Evolutionary conservation across 2,888 invertebrate genomes (phyloP).

Genomic region (Capitulum mitella): DNA sequence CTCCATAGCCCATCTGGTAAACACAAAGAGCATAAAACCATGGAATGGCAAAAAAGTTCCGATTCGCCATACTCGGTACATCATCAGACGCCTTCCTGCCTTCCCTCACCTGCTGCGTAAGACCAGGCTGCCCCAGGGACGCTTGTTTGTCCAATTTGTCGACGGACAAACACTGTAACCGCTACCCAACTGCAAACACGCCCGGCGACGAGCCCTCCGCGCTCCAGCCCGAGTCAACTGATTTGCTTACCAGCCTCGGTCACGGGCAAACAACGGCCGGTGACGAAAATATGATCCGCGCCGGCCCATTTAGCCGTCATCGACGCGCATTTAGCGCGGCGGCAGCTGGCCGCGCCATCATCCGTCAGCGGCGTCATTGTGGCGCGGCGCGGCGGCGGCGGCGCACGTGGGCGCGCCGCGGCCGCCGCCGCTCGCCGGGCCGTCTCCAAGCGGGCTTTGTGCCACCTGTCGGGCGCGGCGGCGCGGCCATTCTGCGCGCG

Average conservation of each 20-base stretch:
- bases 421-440: neutral
- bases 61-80: too few relatives aligned
- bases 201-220: neutral
- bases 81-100: too few relatives aligned
- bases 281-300: neutral
- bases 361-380: neutral
- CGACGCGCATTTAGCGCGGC: neutral
- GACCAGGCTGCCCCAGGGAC: too few relatives aligned
- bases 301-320: neutral
- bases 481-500: neutral
- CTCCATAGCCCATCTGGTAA: too few relatives aligned
- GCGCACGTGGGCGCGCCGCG: neutral
- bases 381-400: too few relatives aligned
- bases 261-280: neutral
- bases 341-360: neutral
- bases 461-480: neutral
- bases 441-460: neutral
- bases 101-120: too few relatives aligned
- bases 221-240: neutral
- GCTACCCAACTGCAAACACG: neutral
- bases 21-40: too few relatives aligned
- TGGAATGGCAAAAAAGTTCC: too few relatives aligned
- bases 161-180: neutral
- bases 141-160: slow-evolving; percentile 1
- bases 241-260: neutral